phyloP scores from a whole-genome alignment of 2,888 invertebrate genomes.

The Diachrysia chrysitis region DNA sequence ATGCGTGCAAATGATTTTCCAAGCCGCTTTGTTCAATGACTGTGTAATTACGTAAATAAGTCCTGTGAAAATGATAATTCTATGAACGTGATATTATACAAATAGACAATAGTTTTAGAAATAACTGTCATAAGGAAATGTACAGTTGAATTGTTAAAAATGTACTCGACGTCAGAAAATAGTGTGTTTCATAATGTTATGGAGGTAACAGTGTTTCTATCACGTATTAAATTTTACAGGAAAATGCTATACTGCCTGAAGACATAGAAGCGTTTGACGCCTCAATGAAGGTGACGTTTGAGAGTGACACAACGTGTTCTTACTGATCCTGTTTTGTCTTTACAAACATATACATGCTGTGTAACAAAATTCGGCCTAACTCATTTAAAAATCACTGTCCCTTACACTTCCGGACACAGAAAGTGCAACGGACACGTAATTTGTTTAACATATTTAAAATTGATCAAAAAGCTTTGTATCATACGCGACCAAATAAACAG shows the following conservation, averaged over 20 bases:
- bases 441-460: conserved; percentile 42
- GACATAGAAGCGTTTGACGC: conserved; percentile 87
- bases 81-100: conserved; percentile 34
- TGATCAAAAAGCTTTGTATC: conserved; percentile 52
- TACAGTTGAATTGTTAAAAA: conserved; percentile 20
- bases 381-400: conserved; percentile 43
- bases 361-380: conserved; percentile 61
- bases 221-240: conserved; percentile 78
- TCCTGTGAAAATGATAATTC: conserved; percentile 55
- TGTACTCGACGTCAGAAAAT: conserved; percentile 49
- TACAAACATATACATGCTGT: conserved; percentile 60
- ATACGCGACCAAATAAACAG: conserved; percentile 19
- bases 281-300: conserved; percentile 85
- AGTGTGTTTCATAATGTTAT: conserved; percentile 47
- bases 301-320: conserved; percentile 64
- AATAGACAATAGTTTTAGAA: conserved; percentile 6
- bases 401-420: conserved; percentile 14
- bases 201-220: conserved; percentile 49
- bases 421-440: conserved; percentile 24
- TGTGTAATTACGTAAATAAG: conserved; percentile 58
- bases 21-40: conserved; percentile 61
- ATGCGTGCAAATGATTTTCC: conserved; percentile 65
- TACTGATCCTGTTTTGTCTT: conserved; percentile 57
- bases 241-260: conserved; percentile 78
- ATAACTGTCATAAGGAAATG: conserved; percentile 27